phyloP scores from a whole-genome alignment of 2,113 vertebrate genomes.

The Cryptomyrus ogoouensis region DNA sequence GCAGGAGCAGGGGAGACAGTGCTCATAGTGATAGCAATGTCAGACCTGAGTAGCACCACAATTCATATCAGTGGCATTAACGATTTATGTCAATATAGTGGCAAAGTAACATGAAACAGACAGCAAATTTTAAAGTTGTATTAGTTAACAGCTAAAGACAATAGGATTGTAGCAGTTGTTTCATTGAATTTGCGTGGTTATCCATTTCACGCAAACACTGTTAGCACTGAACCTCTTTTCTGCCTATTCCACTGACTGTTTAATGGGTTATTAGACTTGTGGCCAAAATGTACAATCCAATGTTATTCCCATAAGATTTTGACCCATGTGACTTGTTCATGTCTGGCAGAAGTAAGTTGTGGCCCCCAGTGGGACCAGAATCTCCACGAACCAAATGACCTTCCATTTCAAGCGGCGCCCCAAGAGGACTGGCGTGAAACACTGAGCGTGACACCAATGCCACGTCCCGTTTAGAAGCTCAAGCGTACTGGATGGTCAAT shows the following conservation, averaged over 20 bases:
- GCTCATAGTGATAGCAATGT: background rate
- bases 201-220: background rate
- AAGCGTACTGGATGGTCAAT: slow-evolving; percentile 67
- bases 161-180: background rate
- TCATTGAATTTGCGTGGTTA: background rate
- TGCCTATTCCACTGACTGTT: background rate
- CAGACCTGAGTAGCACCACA: background rate
- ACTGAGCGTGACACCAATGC: slow-evolving; percentile 48
- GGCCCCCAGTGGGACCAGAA: slow-evolving; percentile 55
- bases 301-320: slow-evolving; percentile 55
- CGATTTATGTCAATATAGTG: background rate
- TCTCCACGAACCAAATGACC: slow-evolving; percentile 69
- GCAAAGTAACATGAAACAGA: background rate
- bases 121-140: background rate
- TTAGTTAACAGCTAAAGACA: background rate
- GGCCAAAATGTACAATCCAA: slow-evolving; percentile 19
- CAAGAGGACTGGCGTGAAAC: slow-evolving; percentile 59
- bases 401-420: slow-evolving; percentile 57
- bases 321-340: slow-evolving; percentile 63
- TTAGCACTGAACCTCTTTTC: background rate
- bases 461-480: slow-evolving; percentile 62
- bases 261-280: background rate
- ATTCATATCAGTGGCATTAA: background rate
- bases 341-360: slow-evolving; percentile 64
- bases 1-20: slow-evolving; percentile 36